Conservation (phyloP, 2,888 invertebrate genomes). For the Agelastica alni region DNA sequence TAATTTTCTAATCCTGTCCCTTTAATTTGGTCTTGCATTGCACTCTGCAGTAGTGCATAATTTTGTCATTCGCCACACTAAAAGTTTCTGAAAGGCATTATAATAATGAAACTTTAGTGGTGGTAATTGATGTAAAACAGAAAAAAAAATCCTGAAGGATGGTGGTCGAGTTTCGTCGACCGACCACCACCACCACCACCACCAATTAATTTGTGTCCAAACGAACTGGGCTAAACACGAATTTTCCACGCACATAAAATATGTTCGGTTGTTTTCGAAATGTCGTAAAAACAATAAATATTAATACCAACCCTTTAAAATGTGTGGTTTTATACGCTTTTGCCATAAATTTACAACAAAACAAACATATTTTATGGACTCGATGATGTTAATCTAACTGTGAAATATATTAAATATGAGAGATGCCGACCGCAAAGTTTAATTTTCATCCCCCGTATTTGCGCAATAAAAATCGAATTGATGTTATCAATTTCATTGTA, state of each 20-base stretch:
- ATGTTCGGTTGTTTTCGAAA: constrained; percentile 13
- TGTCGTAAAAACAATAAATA: constrained; percentile 23
- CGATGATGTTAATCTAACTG: constrained; percentile 15
- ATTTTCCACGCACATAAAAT: constrained; percentile 17
- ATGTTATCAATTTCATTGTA: constrained; percentile 14
- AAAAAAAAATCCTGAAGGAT: no score
- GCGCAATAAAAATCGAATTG: constrained; percentile 13
- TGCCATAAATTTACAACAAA: constrained; percentile 21
- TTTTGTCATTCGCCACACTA: no score
- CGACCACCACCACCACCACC: no score
- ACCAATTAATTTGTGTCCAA: no score
- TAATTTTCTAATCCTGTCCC: no score
- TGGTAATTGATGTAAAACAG: no score
- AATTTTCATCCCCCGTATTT: constrained; percentile 14
- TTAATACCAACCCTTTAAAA: constrained; percentile 17
- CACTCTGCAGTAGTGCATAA: no score
- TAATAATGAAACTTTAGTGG: no score
- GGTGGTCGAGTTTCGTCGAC: no score
- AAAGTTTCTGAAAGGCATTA: no score
- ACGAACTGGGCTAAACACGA: background rate
- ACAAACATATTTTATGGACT: constrained; percentile 21
- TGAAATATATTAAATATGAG: constrained; percentile 22
- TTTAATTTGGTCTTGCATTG: no score
- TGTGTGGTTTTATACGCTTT: constrained; percentile 21
- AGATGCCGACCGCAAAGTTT: constrained; percentile 16